These are phyloP conservation scores for Podarcis cretensis DNA, from an alignment of 2,113 vertebrate genomes.

Conservation along the genomic window DNA sequence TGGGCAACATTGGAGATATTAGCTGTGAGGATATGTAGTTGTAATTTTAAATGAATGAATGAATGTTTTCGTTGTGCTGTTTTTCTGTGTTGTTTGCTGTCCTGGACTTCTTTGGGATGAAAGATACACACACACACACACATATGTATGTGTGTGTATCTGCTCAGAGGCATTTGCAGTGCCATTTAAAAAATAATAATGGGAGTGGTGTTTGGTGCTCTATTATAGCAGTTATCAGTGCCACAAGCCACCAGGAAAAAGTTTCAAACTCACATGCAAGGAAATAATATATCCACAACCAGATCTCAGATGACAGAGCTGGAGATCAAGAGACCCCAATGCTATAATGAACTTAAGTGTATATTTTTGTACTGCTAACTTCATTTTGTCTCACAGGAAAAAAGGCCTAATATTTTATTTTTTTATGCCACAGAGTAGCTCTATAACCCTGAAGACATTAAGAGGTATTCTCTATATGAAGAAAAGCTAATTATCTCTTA, in stretches of 20 bases:
- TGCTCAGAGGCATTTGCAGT: no score
- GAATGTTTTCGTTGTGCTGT: no score
- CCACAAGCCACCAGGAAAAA: background rate
- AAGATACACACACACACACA: no score
- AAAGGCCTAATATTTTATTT: background rate
- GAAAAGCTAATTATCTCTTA: background rate
- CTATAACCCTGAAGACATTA: conserved; percentile 15
- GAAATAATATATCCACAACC: background rate
- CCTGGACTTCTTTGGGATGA: no score
- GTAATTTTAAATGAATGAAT: no score
- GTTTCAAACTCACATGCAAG: background rate
- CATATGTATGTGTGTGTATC: no score
- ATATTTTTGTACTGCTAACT: background rate
- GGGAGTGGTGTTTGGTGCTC: no score
- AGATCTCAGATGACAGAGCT: background rate
- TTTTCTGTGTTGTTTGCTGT: no score
- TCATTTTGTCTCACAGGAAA: background rate
- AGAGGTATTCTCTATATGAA: background rate
- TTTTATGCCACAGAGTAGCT: background rate
- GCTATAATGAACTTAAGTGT: background rate
- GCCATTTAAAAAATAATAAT: no score
- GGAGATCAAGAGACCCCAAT: background rate
- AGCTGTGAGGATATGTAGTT: no score
- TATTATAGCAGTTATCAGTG: background rate
- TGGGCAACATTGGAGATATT: no score